Evolutionary conservation across 2,888 invertebrate species (phyloP), one percentile per base, ranked within the genome.

Genomic region (Trisateles emortualis): DNA sequence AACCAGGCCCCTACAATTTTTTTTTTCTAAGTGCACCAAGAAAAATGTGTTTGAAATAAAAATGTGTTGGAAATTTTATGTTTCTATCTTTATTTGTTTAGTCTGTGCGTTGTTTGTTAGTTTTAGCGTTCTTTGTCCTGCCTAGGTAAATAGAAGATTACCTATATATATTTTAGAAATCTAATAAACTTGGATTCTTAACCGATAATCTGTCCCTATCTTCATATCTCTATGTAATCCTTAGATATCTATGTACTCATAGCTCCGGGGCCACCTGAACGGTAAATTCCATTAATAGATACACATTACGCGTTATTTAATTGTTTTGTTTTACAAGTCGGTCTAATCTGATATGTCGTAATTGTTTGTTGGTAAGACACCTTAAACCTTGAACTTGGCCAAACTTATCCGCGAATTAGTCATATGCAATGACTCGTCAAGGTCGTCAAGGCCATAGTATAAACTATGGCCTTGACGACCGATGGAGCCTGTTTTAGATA

Each of bases 371-470:
- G 26, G 26, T 50, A 9, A 8, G 13, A 42, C 42, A 3, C 16
- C 51, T 11, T 33, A 52, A 1, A 32, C 22, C 44, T 13, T 58
- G 55, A 57, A 59, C 57, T 68, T 68, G 59, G 36, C 38, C 14
- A 46, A 16, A 40, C 46, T 60, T 33, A 19, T 19, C 1, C 11
- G 10, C 2, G 35, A 29, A 13, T 47, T 26, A 51, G 51, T 39
- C 39, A 26, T 22, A n/a, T 40, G 11, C n/a, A n/a, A n/a, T n/a
- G n/a, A n/a, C n/a, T n/a, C n/a, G n/a, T n/a, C n/a, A n/a, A n/a
- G n/a, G n/a, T n/a, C n/a, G n/a, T n/a, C n/a, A n/a, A n/a, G n/a
- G n/a, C n/a, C n/a, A n/a, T n/a, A n/a, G n/a, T n/a, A n/a, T n/a
- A n/a, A n/a, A n/a, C n/a, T n/a, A 29, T 40, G 8, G 11, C 3